Conservation (phyloP, 2,888 invertebrate species). For the Acanthopleura granulata region DNA sequence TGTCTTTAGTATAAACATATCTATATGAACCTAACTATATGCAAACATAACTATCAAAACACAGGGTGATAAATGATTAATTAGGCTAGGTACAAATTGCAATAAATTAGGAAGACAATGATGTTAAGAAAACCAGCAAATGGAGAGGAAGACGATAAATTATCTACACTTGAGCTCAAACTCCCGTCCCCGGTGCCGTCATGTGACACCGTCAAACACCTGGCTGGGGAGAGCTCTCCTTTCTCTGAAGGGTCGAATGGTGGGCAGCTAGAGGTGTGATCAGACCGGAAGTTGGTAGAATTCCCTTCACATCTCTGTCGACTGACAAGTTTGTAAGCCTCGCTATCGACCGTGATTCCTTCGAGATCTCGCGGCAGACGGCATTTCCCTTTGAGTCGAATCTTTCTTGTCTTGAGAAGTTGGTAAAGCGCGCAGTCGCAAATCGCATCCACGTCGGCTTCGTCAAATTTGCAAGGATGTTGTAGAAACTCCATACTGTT, state of each 20-base stretch:
- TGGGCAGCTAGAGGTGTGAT: neutral
- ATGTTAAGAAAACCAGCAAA: too few species aligned
- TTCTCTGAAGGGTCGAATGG: neutral
- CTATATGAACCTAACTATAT: too few species aligned
- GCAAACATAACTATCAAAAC: too few species aligned
- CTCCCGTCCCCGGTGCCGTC: too few species aligned
- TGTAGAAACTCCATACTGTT: neutral
- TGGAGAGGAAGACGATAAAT: too few species aligned
- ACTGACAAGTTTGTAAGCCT: neutral
- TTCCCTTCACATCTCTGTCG: neutral
- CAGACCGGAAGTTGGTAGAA: neutral
- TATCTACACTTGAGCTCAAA: too few species aligned
- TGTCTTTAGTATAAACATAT: too few species aligned
- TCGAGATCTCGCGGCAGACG: neutral
- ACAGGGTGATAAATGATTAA: too few species aligned
- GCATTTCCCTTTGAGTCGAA: neutral
- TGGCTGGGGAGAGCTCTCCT: constrained; percentile 2
- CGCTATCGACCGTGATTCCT: neutral
- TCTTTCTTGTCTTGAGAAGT: neutral
- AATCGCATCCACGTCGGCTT: neutral
- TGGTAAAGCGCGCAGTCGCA: constrained; percentile 1
- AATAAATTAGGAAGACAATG: too few species aligned
- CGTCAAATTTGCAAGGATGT: neutral
- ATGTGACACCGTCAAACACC: neutral
- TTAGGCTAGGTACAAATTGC: too few species aligned